Evolutionary conservation across 2,888 invertebrate genomes (phyloP).

Genomic region (Himalopsyche anomala): DNA sequence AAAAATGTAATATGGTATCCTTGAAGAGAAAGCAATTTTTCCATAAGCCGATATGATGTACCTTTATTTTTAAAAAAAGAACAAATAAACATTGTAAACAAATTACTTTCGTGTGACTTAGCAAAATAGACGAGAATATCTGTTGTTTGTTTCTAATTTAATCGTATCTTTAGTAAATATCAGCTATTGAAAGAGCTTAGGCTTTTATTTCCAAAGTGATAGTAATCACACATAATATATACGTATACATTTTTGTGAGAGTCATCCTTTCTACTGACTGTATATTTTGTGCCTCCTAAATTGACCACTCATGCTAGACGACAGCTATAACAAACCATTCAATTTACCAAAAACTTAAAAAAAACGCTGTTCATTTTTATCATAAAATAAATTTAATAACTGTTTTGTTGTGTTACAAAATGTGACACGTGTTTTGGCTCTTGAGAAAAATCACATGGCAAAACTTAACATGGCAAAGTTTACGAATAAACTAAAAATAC

Average conservation of each 20-base stretch:
- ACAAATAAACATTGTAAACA: not conserved
- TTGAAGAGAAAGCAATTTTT: too few species aligned
- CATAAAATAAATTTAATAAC: too few species aligned
- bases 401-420: too few species aligned
- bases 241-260: not conserved
- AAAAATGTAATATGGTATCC: too few species aligned
- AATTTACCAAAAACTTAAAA: too few species aligned
- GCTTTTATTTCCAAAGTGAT: conserved; percentile 16
- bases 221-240: conserved; percentile 4
- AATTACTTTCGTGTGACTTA: not conserved
- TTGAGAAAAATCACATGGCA: too few species aligned
- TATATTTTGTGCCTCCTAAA: conserved; percentile 34
- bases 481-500: too few species aligned
- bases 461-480: too few species aligned
- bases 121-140: not conserved
- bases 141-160: not conserved
- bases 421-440: too few species aligned
- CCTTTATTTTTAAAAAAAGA: too few species aligned
- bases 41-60: too few species aligned
- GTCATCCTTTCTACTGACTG: conserved; percentile 34
- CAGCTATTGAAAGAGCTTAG: conserved; percentile 17
- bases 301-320: conserved; percentile 24
- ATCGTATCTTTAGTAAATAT: conserved; percentile 2
- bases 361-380: too few species aligned
- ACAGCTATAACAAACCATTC: not conserved